Evolutionary conservation across 2,888 invertebrate genomes (phyloP).

Genomic region (Epinotia bilunana): DNA sequence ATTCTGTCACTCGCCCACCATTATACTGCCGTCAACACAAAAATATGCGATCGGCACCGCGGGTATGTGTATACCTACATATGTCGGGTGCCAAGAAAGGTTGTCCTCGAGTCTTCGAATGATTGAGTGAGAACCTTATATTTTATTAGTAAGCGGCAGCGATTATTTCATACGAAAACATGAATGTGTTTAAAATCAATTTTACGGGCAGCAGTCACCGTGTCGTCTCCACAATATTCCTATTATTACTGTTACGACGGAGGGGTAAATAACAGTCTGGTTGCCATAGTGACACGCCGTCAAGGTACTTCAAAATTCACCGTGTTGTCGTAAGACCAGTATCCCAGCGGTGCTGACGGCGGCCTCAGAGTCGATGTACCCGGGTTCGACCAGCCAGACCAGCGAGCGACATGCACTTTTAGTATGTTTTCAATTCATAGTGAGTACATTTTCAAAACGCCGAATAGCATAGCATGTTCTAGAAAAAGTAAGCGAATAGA

Average conservation of each 20-base stretch:
- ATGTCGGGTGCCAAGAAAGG: neutral
- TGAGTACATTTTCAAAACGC: no score
- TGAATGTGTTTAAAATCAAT: neutral
- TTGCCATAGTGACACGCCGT: no score
- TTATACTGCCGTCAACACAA: neutral
- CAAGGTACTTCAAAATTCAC: no score
- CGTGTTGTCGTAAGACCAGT: no score
- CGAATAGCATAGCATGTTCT: no score
- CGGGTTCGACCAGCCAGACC: no score
- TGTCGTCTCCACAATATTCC: neutral
- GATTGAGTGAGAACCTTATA: neutral
- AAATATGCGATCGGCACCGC: neutral
- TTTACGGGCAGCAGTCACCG: neutral
- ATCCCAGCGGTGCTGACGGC: no score
- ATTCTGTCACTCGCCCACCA: neutral
- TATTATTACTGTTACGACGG: neutral
- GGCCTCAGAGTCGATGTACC: no score
- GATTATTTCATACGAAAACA: neutral
- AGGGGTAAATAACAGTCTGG: no score
- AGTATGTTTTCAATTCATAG: no score
- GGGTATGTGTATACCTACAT: neutral
- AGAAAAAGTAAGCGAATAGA: no score
- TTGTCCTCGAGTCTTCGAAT: neutral
- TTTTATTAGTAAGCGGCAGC: neutral
- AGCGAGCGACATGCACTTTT: no score